These are phyloP conservation scores for Pterocles gutturalis DNA, from an alignment of 2,113 vertebrate species.

Conservation along the genomic window DNA sequence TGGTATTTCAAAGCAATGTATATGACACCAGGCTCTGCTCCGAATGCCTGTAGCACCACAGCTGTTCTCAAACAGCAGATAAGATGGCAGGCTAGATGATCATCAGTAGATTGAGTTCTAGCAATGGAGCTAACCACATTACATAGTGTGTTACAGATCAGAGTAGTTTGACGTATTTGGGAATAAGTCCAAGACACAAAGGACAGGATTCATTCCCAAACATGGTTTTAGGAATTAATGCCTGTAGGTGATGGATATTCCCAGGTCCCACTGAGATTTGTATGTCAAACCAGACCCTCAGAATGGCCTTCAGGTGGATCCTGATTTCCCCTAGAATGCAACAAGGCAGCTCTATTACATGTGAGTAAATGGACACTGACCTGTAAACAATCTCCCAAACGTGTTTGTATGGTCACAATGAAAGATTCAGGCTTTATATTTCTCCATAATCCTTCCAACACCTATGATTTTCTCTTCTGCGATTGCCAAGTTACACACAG, in stretches of 20 bases:
- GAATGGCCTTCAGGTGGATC: not conserved
- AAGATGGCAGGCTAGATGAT: not conserved
- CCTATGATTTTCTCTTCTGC: not conserved
- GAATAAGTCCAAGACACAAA: not conserved
- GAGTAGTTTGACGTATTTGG: not conserved
- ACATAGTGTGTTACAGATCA: not conserved
- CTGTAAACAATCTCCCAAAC: not conserved
- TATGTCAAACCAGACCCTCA: not conserved
- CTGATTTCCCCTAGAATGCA: not conserved
- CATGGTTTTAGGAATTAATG: not conserved
- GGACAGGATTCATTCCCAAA: not conserved
- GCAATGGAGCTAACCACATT: not conserved
- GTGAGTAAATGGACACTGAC: not conserved
- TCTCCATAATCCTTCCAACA: not conserved
- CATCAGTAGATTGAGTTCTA: not conserved
- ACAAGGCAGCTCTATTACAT: not conserved
- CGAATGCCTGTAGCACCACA: not conserved
- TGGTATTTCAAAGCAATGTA: not conserved
- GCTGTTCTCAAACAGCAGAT: not conserved
- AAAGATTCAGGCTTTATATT: not conserved
- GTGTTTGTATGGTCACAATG: not conserved
- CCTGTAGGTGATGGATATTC: fast-evolving
- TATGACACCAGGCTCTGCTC: not conserved
- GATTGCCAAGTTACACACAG: not conserved
- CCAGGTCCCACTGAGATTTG: not conserved